Percentiles rank a stretch among this genome's conserved stretches.
Evolutionary conservation across 1,140 invertebrate species (phyloP).

Genomic region (Whitmania pigra): DNA sequence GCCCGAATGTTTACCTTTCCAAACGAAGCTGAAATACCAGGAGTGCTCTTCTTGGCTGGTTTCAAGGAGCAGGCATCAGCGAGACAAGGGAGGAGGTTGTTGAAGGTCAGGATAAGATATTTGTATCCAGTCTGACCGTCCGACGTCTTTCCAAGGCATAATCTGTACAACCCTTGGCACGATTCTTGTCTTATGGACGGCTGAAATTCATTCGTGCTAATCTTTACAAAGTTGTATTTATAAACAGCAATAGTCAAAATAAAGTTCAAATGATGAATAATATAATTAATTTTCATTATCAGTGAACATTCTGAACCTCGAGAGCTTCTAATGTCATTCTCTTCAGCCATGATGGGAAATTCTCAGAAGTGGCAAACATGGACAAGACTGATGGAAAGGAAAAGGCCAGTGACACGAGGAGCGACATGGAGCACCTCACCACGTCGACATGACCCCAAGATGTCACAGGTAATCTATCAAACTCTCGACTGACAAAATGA

Average conservation of each 20-base stretch:
- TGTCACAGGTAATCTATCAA: slow-evolving; percentile 16
- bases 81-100: slow-evolving; percentile 63
- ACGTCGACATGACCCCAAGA: slow-evolving; percentile 71
- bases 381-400: slow-evolving; percentile 47
- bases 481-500: neutral
- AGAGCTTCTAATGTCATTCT: slow-evolving; percentile 68
- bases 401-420: slow-evolving; percentile 69
- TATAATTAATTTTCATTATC: too few species aligned
- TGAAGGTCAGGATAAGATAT: slow-evolving; percentile 63
- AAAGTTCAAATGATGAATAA: too few species aligned
- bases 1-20: neutral
- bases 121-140: slow-evolving; percentile 49
- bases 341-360: slow-evolving; percentile 59
- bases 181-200: slow-evolving; percentile 71
- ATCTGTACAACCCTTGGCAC: slow-evolving; percentile 69
- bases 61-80: slow-evolving; percentile 70
- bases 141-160: slow-evolving; percentile 60
- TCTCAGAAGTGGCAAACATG: slow-evolving; percentile 54
- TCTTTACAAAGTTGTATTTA: too few species aligned
- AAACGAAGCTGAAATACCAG: neutral
- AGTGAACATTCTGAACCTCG: slow-evolving; percentile 43
- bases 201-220: slow-evolving; percentile 27
- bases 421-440: slow-evolving; percentile 65
- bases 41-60: slow-evolving; percentile 43
- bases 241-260: too few species aligned